A percentile compares a stretch with the other conserved stretches of the same genome.
phyloP scores from a whole-genome alignment of 64 coral and sea anemone species.

The Actinia tenebrosa region DNA sequence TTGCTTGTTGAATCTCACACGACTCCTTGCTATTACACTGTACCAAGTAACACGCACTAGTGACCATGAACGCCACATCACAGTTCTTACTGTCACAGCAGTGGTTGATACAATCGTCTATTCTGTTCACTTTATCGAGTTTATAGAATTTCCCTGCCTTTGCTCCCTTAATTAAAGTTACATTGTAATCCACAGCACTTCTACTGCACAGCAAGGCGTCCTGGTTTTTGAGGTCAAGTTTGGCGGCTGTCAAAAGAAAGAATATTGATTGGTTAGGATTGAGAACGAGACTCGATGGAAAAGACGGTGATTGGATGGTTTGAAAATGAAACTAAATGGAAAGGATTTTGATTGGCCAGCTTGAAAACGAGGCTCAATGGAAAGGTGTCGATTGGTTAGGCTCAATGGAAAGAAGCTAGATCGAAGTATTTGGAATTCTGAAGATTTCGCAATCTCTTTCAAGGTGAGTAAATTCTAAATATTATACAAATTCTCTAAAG shows the following conservation, averaged over 20 bases:
- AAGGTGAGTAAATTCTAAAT: no score
- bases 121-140: conserved; percentile 47
- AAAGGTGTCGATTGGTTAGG: background rate
- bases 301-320: background rate
- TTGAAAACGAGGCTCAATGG: background rate
- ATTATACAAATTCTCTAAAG: no score
- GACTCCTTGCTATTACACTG: conserved; percentile 63
- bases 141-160: conserved; percentile 84
- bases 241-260: conserved; percentile 19
- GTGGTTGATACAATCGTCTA: conserved; percentile 57
- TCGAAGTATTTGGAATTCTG: no score
- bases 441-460: no score
- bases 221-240: conserved; percentile 34
- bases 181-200: conserved; percentile 88
- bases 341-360: background rate
- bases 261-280: background rate
- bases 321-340: background rate
- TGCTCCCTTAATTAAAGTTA: conserved; percentile 61
- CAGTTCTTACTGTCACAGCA: conserved; percentile 81
- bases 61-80: conserved; percentile 80
- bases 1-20: conserved; percentile 61
- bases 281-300: background rate
- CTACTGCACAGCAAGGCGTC: conserved; percentile 49
- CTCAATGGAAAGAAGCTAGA: background rate
- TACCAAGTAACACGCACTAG: conserved; percentile 73